phyloP scores from a whole-genome alignment of 1,140 invertebrate species.

The Amphibalanus amphitrite region DNA sequence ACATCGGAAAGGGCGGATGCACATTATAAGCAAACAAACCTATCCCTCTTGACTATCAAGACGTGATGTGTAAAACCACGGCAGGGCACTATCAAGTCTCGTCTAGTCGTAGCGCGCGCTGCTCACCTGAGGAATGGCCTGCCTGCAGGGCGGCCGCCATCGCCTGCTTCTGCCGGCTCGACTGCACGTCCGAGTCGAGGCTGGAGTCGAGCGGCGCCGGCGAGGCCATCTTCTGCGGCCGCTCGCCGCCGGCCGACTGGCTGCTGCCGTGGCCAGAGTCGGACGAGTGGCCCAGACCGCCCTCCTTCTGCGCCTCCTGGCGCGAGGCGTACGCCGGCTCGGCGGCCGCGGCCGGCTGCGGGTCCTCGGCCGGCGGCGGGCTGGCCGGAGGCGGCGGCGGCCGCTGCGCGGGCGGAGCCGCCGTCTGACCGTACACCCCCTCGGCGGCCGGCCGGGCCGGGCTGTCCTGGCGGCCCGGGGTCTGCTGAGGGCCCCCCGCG shows the following conservation, averaged over 20 bases:
- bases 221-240: conserved; percentile 5
- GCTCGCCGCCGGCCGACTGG: not conserved
- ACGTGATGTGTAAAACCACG: no score
- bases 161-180: conserved; percentile 10
- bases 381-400: conserved; percentile 19
- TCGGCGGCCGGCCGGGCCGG: not conserved
- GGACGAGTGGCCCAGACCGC: not conserved
- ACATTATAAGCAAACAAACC: no score
- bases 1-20: not conserved
- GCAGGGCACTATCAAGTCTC: no score
- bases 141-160: not conserved
- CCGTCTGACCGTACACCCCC: not conserved
- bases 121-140: conserved; percentile 16
- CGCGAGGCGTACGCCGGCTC: conserved; percentile 10
- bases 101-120: no score
- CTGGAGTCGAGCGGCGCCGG: conserved; percentile 20
- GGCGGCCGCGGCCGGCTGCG: conserved; percentile 18
- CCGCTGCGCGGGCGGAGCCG: not conserved
- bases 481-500: no score
- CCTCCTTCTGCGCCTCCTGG: not conserved
- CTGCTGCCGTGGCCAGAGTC: not conserved
- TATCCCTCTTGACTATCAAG: no score
- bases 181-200: conserved; percentile 20
- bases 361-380: conserved; percentile 29
- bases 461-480: no score